Conservation (phyloP, 2,113 vertebrate genomes). For the Scomber scombrus region DNA sequence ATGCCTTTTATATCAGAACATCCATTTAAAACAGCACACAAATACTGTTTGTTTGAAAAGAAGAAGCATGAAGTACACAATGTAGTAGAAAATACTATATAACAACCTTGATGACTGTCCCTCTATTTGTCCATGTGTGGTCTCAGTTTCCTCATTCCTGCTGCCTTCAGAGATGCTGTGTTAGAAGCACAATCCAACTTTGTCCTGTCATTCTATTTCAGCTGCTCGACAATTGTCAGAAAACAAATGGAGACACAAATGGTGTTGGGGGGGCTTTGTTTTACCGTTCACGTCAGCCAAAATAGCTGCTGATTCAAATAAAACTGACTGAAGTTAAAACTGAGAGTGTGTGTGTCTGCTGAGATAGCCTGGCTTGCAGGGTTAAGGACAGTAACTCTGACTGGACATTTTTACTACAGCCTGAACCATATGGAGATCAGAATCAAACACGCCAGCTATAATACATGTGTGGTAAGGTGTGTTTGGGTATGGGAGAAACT, state of each 20-base stretch:
- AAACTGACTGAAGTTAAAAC: no score
- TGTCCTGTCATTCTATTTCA: not conserved
- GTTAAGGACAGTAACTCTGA: constrained; percentile 6
- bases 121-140: no score
- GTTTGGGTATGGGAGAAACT: not conserved
- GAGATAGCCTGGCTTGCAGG: not conserved
- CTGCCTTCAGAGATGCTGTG: not conserved
- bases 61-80: no score
- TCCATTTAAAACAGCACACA: no score
- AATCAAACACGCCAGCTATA: constrained; percentile 4
- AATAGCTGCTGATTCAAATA: constrained; percentile 73
- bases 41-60: no score
- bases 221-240: not conserved
- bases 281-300: constrained; percentile 73
- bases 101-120: no score
- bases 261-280: constrained; percentile 8
- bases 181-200: not conserved
- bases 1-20: no score
- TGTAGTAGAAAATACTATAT: no score
- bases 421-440: constrained; percentile 18
- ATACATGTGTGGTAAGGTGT: not conserved
- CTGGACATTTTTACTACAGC: constrained; percentile 33
- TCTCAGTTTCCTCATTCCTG: no score
- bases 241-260: not conserved
- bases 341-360: not conserved